Conservation (phyloP, 2,888 invertebrate species). For the Andrena flavipes region DNA sequence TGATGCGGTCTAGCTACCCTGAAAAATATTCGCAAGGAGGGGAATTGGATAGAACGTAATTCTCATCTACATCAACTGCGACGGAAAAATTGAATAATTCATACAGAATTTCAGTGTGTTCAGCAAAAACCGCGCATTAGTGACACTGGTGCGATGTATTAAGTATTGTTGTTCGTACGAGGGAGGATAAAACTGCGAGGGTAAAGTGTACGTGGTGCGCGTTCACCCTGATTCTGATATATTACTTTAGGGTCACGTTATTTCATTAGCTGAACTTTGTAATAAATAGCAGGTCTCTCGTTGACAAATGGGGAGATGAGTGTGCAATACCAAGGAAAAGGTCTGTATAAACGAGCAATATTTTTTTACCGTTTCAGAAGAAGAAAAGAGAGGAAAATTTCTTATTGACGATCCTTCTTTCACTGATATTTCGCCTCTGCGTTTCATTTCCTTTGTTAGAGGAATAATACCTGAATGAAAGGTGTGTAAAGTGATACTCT, state of each 20-base stretch:
- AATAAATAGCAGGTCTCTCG: slow-evolving; percentile 1
- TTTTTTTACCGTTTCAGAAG: background rate
- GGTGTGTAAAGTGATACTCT: background rate
- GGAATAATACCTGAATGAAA: background rate
- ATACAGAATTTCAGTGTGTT: too few relatives aligned
- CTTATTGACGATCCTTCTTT: background rate
- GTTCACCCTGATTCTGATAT: slow-evolving; percentile 16
- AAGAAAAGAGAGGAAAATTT: background rate
- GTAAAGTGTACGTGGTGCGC: background rate
- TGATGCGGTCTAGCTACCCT: too few relatives aligned
- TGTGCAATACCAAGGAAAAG: background rate
- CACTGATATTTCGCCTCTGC: background rate
- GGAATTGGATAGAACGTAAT: too few relatives aligned
- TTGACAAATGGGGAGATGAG: slow-evolving; percentile 1
- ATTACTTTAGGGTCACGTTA: slow-evolving; percentile 12
- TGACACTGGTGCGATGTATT: background rate
- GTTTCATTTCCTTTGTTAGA: background rate
- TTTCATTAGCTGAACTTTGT: slow-evolving; percentile 12
- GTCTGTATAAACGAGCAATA: background rate
- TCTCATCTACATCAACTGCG: too few relatives aligned
- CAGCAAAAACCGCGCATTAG: background rate
- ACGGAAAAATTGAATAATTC: too few relatives aligned
- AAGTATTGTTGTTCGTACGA: background rate
- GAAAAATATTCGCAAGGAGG: too few relatives aligned
- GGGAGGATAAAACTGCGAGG: background rate